Percentiles rank a stretch among this genome's conserved stretches.
Conservation (phyloP, 2,113 vertebrate species). For the Ornithorhynchus anatinus region DNA sequence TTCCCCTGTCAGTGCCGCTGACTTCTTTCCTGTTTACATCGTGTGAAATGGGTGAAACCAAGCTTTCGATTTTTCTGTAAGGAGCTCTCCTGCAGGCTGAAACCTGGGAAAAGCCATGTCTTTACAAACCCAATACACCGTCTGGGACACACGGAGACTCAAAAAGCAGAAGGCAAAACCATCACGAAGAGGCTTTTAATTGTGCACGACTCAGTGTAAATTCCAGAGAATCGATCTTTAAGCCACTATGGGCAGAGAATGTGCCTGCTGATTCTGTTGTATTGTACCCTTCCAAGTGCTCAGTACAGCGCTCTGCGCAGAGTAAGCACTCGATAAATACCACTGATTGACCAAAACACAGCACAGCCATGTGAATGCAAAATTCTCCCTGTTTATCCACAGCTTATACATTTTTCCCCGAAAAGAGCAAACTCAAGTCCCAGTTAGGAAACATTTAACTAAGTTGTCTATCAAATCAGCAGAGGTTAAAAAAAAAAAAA, state of each 20-base stretch:
- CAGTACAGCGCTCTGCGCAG: too few species aligned
- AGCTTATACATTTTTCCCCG: background rate
- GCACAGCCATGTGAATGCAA: background rate
- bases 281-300: too few species aligned
- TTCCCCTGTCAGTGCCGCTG: background rate
- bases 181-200: background rate
- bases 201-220: background rate
- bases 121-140: background rate
- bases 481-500: constrained; percentile 33
- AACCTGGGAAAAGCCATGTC: background rate
- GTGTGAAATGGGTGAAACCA: background rate
- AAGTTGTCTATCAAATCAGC: constrained; percentile 31
- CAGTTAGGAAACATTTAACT: constrained; percentile 47
- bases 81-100: background rate
- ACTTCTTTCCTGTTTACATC: constrained; percentile 1
- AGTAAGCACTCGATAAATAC: too few species aligned
- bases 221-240: background rate
- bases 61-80: background rate
- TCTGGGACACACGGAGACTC: background rate
- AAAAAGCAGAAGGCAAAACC: background rate
- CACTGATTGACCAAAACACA: background rate
- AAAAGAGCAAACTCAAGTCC: background rate
- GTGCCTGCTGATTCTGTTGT: too few species aligned
- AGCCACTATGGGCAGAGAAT: too few species aligned
- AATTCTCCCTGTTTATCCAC: constrained; percentile 2